Evolutionary conservation across 2,113 vertebrate genomes (phyloP), one percentile per base, ranked within the genome.

Genomic region (Sorex fumeus): DNA sequence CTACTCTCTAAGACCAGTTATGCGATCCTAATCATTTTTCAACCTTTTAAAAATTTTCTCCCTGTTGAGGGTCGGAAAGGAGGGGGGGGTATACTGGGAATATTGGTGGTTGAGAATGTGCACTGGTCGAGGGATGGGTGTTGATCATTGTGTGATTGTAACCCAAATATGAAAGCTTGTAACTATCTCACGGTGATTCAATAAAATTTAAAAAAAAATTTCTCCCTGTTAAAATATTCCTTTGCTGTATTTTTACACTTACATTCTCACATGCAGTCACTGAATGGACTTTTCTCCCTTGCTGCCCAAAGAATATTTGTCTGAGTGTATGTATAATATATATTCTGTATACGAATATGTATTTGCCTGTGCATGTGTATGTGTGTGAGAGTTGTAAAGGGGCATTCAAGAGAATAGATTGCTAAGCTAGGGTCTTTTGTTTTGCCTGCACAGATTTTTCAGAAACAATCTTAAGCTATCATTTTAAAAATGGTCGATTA

Each of bases 401-500:
- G 69, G 1, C 27, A 72, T 84, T 86, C 82, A 25, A 43, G 43
- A 93, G 25, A 2, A 28, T 43, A 74, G n/a, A 60, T 66, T 84
- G 5, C 30, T 80, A 90, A 74, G 23, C 62, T 34, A 21, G 11
- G 25, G 32, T 50, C 8, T 90, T 86, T 77, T 78, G 6, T 77
- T 84, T 81, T 47, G 3, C 45, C 32, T 69, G 13, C 0, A 3
- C 2, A 28, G 57, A 81, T 1, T 16, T 36, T 93, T 81, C 57
- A 62, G 69, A 32, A 94, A 69, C 19, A 69, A 82, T 83, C 62
- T 64, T 93, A 75, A 75, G 3, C 30, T 72, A 86, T 76, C 23
- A 27, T 62, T 94, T 62, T 45, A 89, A 93, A 69, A 34, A 8
- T 62, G n/a, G 4, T 27, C 66, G 25, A 34, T 90, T 62, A 30